phyloP scores from a whole-genome alignment of 2,797 vertebrate species.

The Columba guinea region DNA sequence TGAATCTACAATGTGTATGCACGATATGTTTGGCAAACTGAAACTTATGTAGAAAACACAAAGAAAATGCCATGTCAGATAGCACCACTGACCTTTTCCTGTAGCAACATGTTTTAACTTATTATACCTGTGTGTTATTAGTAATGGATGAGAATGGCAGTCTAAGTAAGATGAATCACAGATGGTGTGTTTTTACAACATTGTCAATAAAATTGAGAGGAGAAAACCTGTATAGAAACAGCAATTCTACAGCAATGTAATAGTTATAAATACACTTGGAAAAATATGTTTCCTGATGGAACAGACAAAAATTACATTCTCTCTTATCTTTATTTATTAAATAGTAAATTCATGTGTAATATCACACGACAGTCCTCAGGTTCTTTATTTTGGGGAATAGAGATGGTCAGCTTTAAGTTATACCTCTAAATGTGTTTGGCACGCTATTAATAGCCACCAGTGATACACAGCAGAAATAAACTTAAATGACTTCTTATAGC shows the following conservation, averaged over 20 bases:
- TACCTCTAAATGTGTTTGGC: background rate
- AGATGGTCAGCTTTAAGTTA: background rate
- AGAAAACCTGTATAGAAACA: background rate
- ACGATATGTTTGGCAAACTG: background rate
- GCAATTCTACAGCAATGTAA: background rate
- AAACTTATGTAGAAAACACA: background rate
- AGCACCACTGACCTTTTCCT: background rate
- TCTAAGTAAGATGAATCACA: constrained; percentile 2
- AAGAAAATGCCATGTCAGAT: background rate
- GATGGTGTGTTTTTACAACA: background rate
- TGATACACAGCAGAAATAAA: background rate
- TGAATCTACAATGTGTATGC: background rate
- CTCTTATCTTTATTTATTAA: background rate
- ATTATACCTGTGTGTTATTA: background rate
- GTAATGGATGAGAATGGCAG: constrained; percentile 2
- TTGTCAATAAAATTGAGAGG: background rate
- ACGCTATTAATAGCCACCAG: background rate
- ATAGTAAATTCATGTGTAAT: background rate
- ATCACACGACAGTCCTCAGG: background rate
- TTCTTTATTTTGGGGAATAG: background rate
- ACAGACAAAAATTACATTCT: background rate
- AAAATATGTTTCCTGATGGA: background rate
- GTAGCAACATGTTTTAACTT: background rate
- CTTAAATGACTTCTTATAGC: background rate
- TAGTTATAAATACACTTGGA: background rate